Evolutionary conservation across 2,888 invertebrate species (phyloP), one percentile per base, ranked within the genome.

Genomic region (Synergus laeviventris): DNA sequence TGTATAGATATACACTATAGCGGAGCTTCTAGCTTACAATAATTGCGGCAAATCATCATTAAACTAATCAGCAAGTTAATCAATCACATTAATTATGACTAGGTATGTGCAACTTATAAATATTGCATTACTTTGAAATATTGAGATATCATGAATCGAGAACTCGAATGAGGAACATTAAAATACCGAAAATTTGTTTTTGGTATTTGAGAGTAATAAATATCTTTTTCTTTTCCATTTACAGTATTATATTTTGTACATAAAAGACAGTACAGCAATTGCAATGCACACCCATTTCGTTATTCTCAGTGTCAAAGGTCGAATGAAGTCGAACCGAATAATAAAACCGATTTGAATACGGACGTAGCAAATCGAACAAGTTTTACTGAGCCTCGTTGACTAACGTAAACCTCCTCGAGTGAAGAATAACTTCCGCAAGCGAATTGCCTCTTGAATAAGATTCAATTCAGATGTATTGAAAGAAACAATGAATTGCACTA

Each of bases 41-140:
- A 80, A 80, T 79, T 31, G 79, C 80, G 74, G 70, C 49, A 79
- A 81, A 82, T 83, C 81, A 83, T 83, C 84, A 85, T 84, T 83
- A 76, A 79, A 74, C 76, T 74, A 78, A 81, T 79, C 79, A 78
- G 75, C 81, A 78, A 74, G 45, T 73, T 78, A 79, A 81, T 81
- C 81, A 81, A 78, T 79, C 79, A 79, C 79, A 78, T 78, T 81
- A 75, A 78, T 81, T 79, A 81, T 76, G 66, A 77, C 81, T 83
- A 76, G 79, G 82, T 82, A 83, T 84, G 83, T 74, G 66, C 75
- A 77, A 81, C 76, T 76, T 76, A 80, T 77, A 78, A 79, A 80
- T 78, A 81, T 81, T 74, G 77, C 76, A 79, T 81, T 24, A 45
- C 4, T 16, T 1, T 38, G 36, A 73, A 39, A 56, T 36, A 36